These are phyloP conservation scores for Glyphotaelius pellucidus DNA, from an alignment of 2,888 invertebrate genomes.

Conservation along the genomic window DNA sequence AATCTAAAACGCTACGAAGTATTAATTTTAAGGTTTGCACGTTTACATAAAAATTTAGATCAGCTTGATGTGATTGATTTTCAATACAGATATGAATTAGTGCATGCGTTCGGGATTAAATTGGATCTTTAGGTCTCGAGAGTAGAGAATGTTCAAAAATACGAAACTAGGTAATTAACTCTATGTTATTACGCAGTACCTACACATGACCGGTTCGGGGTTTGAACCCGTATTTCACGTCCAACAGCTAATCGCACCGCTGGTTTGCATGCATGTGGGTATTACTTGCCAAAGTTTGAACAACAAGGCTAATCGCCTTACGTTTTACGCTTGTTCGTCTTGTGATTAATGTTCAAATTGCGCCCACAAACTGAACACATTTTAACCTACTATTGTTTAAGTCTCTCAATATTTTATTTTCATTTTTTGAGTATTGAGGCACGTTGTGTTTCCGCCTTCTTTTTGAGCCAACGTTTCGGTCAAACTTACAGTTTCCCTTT, in stretches of 20 bases:
- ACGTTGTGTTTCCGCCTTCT: not conserved
- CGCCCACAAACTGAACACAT: not conserved
- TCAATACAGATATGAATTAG: not conserved
- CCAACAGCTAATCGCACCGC: not conserved
- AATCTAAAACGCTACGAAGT: no score
- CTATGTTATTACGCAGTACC: not conserved
- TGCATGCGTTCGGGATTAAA: not conserved
- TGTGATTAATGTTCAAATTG: not conserved
- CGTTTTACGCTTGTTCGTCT: not conserved
- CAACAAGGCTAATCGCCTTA: not conserved
- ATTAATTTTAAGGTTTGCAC: no score
- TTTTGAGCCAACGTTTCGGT: no score
- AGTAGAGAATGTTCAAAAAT: not conserved
- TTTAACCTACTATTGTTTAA: not conserved
- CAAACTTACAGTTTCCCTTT: no score
- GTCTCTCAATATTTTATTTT: not conserved
- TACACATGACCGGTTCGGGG: not conserved
- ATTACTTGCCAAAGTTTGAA: constrained; percentile 2
- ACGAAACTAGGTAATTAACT: not conserved
- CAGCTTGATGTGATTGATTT: not conserved
- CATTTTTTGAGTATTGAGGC: not conserved
- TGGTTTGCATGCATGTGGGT: not conserved
- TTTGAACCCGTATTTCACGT: not conserved
- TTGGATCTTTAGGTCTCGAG: not conserved
- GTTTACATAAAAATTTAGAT: not conserved